These are phyloP conservation scores for Clarias fuscus DNA, from an alignment of 2,797 vertebrate species.

Conservation along the genomic window DNA sequence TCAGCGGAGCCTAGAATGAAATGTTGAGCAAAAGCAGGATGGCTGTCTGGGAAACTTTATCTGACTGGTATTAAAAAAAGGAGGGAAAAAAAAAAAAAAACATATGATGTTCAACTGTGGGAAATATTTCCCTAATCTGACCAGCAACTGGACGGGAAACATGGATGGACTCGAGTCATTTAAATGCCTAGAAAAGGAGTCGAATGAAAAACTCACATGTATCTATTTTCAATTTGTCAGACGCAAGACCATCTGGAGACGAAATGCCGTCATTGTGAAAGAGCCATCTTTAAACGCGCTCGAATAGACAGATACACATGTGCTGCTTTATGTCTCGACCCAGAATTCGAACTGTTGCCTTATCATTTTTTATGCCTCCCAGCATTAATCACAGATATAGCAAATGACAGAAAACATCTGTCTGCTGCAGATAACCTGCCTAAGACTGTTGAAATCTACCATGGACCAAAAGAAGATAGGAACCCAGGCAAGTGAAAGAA, in stretches of 20 bases:
- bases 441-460: conserved; percentile 28
- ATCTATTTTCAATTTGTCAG: conserved; percentile 64
- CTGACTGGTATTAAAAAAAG: conserved; percentile 39
- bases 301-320: conserved; percentile 37
- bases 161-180: neutral
- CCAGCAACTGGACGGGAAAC: conserved; percentile 28
- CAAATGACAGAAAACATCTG: conserved; percentile 40
- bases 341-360: conserved; percentile 55
- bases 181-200: neutral
- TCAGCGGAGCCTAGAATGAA: conserved; percentile 17
- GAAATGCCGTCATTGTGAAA: conserved; percentile 50
- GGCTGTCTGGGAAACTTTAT: conserved; percentile 35
- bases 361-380: conserved; percentile 54
- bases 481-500: conserved; percentile 23
- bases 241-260: conserved; percentile 63
- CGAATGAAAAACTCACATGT: conserved; percentile 30
- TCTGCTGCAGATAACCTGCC: conserved; percentile 40
- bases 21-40: conserved; percentile 29
- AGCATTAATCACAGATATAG: conserved; percentile 40
- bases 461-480: conserved; percentile 33
- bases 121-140: conserved; percentile 31
- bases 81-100: conserved; percentile 15
- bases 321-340: neutral
- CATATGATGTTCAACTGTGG: conserved; percentile 33
- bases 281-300: conserved; percentile 29